phyloP scores from a whole-genome alignment of 2,113 vertebrate genomes.

The Elanoides forficatus region DNA sequence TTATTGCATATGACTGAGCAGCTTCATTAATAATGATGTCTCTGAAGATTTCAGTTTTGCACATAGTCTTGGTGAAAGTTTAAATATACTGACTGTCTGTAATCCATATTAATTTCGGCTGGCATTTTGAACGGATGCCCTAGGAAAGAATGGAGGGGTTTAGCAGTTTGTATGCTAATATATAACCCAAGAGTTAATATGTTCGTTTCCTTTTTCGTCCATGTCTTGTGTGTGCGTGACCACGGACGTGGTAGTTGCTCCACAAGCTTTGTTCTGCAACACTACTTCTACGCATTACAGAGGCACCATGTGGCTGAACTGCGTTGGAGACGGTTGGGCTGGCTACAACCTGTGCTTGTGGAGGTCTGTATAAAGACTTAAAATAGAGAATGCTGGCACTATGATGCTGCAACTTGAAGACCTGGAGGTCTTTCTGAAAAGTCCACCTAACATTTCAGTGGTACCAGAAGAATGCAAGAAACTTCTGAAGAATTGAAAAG shows the following conservation, averaged over 20 bases:
- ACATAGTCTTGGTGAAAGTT: neutral
- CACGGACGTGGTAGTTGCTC: accelerated
- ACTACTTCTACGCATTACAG: accelerated
- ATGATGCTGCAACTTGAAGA: neutral
- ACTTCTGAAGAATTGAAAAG: neutral
- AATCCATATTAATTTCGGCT: neutral
- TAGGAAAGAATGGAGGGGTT: neutral
- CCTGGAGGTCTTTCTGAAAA: neutral
- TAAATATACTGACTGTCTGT: neutral
- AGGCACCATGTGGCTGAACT: neutral
- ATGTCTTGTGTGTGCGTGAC: neutral
- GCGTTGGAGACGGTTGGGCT: neutral
- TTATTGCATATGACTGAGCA: neutral
- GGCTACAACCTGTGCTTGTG: neutral
- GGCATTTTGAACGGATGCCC: neutral
- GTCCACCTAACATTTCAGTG: neutral
- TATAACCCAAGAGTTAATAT: neutral
- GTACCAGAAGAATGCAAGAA: neutral
- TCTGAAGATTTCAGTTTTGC: neutral
- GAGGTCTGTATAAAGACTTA: neutral
- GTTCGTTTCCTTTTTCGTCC: neutral
- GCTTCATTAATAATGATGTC: slow-evolving; percentile 3
- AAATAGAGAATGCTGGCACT: neutral
- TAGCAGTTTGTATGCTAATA: neutral
- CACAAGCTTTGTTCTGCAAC: neutral